Base-by-base conservation (phyloP, 2,797 vertebrate species). In the Pachyuromys duprasi region DNA sequence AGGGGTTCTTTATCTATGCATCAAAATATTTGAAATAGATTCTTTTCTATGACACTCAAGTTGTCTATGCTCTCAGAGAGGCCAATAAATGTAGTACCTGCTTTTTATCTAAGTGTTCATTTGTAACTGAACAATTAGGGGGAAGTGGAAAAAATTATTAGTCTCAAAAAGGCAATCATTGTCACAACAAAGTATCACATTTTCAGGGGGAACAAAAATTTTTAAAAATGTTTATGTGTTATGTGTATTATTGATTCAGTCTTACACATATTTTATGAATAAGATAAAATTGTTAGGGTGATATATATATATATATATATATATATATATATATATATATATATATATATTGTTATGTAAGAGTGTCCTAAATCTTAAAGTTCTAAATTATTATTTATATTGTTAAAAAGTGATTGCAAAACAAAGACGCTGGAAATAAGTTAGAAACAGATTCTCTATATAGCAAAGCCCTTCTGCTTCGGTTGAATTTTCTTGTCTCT, bases 81-180 rank as follows among this genome's bases (percentile, higher is more conserved):
- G 81, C 63, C 5, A 91, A 60, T 86, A 83, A 86, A 86, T n/a
- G 4, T 1, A 53, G 3, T 14, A 67, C 0, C 13, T 87, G 9
- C 74, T 60, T 94, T 94, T 75, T 70, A 26, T 93, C 13, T 57
- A 82, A 72, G 22, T 70, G 53, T 84, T 93, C 70, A 79, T 65
- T 89, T 92, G 20, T 1, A 57, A 60, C 4, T 33, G n/a, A 89
- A 49, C 8, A 11, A 75, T 80, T 13, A 57, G 87, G 88, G 74
- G 79, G 8, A 87, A 87, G 6, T 28, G 1, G 79, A 63, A 89
- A 89, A 89, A 89, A 31, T 0, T 65, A 69, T 88, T 81, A 80
- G 4, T 57, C 6, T 82, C 26, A 76, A 75, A 83, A 11, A 74
- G 75, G 24, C 90, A 86, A 81, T 79, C 5, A 63, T 72, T 12